Evolutionary conservation across 2,888 invertebrate genomes (phyloP).

Genomic region (Lutraria lutraria): DNA sequence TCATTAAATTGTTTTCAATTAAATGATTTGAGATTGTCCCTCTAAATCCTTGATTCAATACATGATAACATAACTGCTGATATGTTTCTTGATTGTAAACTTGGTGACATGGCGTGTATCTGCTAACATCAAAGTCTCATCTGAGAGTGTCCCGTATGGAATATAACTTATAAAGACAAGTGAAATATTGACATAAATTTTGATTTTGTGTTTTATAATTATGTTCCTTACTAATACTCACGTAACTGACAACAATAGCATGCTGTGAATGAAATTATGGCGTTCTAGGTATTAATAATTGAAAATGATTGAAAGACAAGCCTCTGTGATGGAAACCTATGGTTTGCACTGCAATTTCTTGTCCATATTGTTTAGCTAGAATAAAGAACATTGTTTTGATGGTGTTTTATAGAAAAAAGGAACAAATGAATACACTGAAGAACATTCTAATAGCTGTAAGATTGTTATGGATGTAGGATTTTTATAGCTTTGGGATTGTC

Average conservation of each 20-base stretch:
- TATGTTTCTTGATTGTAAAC: not conserved
- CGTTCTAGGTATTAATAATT: not conserved
- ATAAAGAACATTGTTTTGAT: too few species aligned
- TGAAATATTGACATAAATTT: not conserved
- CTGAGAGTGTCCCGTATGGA: not conserved
- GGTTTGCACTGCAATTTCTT: not conserved
- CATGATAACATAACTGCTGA: not conserved
- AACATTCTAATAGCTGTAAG: too few species aligned
- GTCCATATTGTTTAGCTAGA: not conserved
- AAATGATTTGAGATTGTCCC: not conserved
- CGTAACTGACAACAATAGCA: not conserved
- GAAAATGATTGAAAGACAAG: not conserved
- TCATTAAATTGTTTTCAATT: too few species aligned
- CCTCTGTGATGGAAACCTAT: not conserved
- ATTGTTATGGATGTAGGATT: too few species aligned
- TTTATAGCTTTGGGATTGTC: too few species aligned
- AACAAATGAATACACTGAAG: too few species aligned
- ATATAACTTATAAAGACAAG: not conserved
- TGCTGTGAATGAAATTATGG: not conserved
- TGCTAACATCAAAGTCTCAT: not conserved
- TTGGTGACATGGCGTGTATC: not conserved
- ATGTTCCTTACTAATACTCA: not conserved
- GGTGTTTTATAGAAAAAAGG: too few species aligned
- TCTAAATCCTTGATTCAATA: not conserved
- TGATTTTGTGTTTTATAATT: not conserved